These are phyloP conservation scores for Littorina saxatilis DNA, from an alignment of 1,140 invertebrate genomes.

Conservation along the genomic window DNA sequence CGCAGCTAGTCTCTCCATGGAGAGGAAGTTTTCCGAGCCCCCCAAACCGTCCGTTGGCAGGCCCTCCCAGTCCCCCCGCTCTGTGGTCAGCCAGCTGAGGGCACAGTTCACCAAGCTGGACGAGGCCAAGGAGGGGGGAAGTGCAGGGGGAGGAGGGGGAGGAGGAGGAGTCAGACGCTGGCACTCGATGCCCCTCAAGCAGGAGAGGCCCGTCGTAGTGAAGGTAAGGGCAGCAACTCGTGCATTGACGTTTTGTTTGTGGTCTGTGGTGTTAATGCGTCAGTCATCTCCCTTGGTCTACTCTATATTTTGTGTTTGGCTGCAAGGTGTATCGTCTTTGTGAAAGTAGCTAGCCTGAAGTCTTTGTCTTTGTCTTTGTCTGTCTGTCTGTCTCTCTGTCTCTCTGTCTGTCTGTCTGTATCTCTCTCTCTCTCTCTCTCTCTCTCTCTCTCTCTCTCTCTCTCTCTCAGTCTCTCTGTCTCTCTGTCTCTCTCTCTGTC, in stretches of 20 bases:
- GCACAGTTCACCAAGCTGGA: not conserved
- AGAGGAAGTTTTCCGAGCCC: conserved; percentile 20
- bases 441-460: conserved; percentile 28
- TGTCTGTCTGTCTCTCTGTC: conserved; percentile 9
- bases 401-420: not conserved
- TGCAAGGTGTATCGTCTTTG: too few species aligned
- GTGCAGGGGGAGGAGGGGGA: not conserved
- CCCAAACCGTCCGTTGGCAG: not conserved
- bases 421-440: not conserved
- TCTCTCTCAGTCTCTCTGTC: conserved; percentile 39
- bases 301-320: too few species aligned
- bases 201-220: conserved; percentile 6
- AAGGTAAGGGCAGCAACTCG: conserved; percentile 17
- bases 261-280: not conserved
- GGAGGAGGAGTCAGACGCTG: conserved; percentile 5
- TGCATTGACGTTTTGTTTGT: not conserved
- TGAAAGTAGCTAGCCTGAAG: not conserved
- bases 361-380: not conserved
- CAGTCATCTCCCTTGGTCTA: not conserved
- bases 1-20: not conserved
- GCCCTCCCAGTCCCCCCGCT: too few species aligned
- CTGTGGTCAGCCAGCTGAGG: conserved; percentile 26
- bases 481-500: conserved; percentile 32
- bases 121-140: not conserved
- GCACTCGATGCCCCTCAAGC: conserved; percentile 26